phyloP scores from a whole-genome alignment of 1,140 invertebrate species.

The Trichogramma pretiosum region DNA sequence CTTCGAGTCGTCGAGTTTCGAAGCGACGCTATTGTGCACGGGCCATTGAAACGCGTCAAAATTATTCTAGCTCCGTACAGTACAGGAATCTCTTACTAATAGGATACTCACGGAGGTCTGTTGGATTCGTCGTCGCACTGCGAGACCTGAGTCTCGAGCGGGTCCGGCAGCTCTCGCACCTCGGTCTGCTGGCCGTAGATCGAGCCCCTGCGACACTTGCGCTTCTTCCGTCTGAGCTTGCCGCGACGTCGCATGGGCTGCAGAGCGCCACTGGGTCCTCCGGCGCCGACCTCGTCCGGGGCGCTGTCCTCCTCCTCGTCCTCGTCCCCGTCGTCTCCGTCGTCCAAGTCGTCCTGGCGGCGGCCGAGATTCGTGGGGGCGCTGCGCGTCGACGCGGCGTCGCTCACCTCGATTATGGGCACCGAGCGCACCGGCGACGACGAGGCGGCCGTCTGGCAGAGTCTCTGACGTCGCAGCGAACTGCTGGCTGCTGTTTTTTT shows the following conservation, averaged over 20 bases:
- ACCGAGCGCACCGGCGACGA: conserved; percentile 14
- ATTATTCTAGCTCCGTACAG: no score
- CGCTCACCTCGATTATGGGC: conserved; percentile 17
- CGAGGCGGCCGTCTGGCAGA: conserved; percentile 10
- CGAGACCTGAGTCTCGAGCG: conserved; percentile 38
- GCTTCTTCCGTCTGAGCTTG: conserved; percentile 34
- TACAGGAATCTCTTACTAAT: conserved; percentile 6
- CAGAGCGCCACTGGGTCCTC: no score
- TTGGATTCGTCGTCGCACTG: conserved; percentile 32
- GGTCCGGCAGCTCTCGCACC: conserved; percentile 39
- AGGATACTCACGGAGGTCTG: no score
- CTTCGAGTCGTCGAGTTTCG: conserved; percentile 5
- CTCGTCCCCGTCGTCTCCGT: conserved; percentile 27
- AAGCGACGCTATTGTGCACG: no score
- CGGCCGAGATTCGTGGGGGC: not conserved
- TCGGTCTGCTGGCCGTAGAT: conserved; percentile 39
- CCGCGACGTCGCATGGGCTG: conserved; percentile 26
- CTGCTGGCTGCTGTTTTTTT: no score
- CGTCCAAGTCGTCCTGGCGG: conserved; percentile 4
- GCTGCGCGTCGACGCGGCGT: conserved; percentile 15
- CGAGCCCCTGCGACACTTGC: conserved; percentile 36
- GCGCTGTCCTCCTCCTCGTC: conserved; percentile 12
- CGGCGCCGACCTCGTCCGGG: not conserved
- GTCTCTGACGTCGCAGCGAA: no score
- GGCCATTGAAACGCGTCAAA: no score